Evolutionary conservation across 2,888 invertebrate species (phyloP).

Genomic region (Eurytoma adleriae): DNA sequence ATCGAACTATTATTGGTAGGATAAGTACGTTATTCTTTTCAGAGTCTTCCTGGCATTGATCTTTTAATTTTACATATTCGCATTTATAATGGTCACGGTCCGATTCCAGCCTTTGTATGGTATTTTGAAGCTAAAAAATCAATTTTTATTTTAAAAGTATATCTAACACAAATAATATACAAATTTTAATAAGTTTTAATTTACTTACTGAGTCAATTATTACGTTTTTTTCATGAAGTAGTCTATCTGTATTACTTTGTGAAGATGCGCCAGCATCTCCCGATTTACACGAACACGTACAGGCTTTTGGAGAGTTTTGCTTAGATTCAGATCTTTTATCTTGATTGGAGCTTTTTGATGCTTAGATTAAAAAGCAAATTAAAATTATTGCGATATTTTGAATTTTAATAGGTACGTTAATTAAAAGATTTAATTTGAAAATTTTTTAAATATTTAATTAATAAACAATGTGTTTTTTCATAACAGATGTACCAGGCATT

Average conservation of each 20-base stretch:
- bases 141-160: not conserved
- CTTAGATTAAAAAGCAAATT: conserved; percentile 24
- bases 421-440: too few species aligned
- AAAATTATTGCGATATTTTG: too few species aligned
- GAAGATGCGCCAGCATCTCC: not conserved
- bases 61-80: conserved; percentile 76
- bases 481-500: conserved; percentile 25
- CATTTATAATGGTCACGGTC: conserved; percentile 78
- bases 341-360: conserved; percentile 37
- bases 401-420: too few species aligned
- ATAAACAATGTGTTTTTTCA: not conserved
- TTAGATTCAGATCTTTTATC: conserved; percentile 24
- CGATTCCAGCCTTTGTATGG: conserved; percentile 71
- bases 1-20: not conserved
- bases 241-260: conserved; percentile 39
- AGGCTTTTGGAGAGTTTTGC: conserved; percentile 1
- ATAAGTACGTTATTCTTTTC: conserved; percentile 65
- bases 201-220: conserved; percentile 62
- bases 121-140: conserved; percentile 64
- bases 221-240: conserved; percentile 60
- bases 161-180: not conserved
- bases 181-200: not conserved
- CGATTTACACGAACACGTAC: not conserved
- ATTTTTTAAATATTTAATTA: not conserved
- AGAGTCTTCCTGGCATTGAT: conserved; percentile 70